Base-by-base conservation (phyloP, 2,888 invertebrate genomes). In the Dryadula phaetusa region DNA sequence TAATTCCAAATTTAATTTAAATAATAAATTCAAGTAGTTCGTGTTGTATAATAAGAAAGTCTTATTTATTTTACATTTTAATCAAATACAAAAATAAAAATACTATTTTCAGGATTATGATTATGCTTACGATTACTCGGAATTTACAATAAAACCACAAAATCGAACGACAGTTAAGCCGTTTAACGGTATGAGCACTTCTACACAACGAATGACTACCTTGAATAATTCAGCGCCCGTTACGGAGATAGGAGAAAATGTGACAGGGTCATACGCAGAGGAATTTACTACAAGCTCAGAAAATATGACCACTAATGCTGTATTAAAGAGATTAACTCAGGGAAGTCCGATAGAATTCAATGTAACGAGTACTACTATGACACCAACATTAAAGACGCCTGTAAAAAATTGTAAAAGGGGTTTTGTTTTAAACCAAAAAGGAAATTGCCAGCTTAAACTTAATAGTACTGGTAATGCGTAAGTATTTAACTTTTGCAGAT, bases 41-140 rank as follows among this genome's bases (percentile, higher is more conserved):
- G 12, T 2, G 37, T 37, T 37, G 12, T 2, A 37, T 37, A 12
- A 37, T 37, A 37, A 37, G 12, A 53, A 53, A 34, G 12, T 18
- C 18, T 22, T 6, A 25, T 10, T 12, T n/a, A 10, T 7, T 12
- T 8, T n/a, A n/a, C n/a, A n/a, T n/a, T n/a, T n/a, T n/a, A n/a
- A n/a, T n/a, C n/a, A n/a, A n/a, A n/a, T n/a, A n/a, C n/a, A 28
- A 60, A 32, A 42, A 12, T 28, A 16, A 2, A 14, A 16, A 28
- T 16, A 32, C 49, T 32, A 44, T 37, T 76, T 94, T 93, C 88
- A 95, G 95, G 95, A 95, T 79, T 95, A 95, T 74, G 95, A 96
- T 84, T 96, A 96, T 79, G 94, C 94, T 61, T 96, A 96, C 80
- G 96, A 96, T 81, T 95, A 95, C 77, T 92, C 95, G 4, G 95